These are phyloP conservation scores for Scaptomyza caliginosa DNA, from an alignment of 2,888 invertebrate genomes.

Conservation along the genomic window DNA sequence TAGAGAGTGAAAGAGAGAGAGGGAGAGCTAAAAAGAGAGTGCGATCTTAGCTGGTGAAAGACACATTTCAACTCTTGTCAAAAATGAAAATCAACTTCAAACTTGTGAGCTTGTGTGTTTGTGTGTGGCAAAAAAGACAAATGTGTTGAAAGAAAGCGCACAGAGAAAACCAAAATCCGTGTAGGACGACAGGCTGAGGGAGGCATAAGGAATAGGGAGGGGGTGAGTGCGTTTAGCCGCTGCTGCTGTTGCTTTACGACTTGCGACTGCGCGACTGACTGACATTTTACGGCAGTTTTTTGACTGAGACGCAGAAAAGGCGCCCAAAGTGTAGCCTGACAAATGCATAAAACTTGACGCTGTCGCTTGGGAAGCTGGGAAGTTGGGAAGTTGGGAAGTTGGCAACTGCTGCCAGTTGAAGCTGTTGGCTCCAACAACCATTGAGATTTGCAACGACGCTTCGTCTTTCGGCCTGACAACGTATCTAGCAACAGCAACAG, in stretches of 20 bases:
- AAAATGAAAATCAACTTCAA: conserved; percentile 68
- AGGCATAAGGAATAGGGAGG: neutral
- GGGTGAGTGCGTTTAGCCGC: conserved; percentile 1
- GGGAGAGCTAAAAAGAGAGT: neutral
- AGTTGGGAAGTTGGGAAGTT: conserved; percentile 34
- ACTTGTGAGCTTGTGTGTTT: conserved; percentile 19
- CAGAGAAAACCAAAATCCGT: conserved; percentile 36
- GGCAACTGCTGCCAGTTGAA: conserved; percentile 27
- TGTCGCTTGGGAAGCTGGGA: conserved; percentile 26
- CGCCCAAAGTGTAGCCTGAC: conserved; percentile 76
- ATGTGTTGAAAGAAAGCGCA: conserved; percentile 77
- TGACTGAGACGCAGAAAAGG: conserved; percentile 44
- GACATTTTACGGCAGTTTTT: conserved; percentile 72
- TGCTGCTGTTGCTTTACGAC: neutral
- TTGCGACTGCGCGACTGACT: conserved; percentile 68
- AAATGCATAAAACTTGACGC: conserved; percentile 73
- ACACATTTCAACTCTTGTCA: conserved; percentile 80
- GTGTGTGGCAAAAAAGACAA: conserved; percentile 66
- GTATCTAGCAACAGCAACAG: conserved; percentile 12
- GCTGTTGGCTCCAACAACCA: conserved; percentile 14
- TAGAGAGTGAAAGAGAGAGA: neutral
- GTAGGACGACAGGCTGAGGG: conserved; percentile 16
- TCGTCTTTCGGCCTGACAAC: conserved; percentile 29
- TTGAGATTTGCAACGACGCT: conserved; percentile 57
- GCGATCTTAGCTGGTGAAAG: conserved; percentile 65